A percentile compares a stretch with the other conserved stretches of the same genome.
Conservation (phyloP, 1,140 invertebrate genomes). For the Muscidifurax raptorellus region DNA sequence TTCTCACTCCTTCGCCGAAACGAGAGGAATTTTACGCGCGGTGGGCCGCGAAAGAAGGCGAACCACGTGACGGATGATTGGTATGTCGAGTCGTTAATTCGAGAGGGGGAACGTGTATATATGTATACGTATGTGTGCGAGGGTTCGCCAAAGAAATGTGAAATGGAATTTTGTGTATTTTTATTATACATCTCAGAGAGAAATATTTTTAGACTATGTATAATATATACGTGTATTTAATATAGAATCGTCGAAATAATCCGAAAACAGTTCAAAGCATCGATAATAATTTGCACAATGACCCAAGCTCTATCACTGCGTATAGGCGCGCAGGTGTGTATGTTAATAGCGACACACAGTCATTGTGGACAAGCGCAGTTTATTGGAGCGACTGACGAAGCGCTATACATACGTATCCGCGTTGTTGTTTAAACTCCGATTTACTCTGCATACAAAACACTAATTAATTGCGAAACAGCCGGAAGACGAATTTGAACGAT, state of each 20-base stretch:
- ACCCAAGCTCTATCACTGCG: neutral
- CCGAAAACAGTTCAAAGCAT: too few relatives aligned
- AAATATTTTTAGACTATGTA: too few relatives aligned
- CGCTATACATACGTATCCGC: neutral
- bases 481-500: neutral
- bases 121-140: too few relatives aligned
- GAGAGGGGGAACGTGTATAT: neutral
- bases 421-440: neutral
- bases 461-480: constrained; percentile 6
- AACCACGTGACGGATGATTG: neutral
- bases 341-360: neutral
- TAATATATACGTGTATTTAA: too few relatives aligned
- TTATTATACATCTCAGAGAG: too few relatives aligned
- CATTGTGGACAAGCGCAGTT: neutral
- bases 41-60: neutral
- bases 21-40: neutral
- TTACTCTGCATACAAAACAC: constrained; percentile 1
- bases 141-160: too few relatives aligned
- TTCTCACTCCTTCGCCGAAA: neutral
- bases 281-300: neutral
- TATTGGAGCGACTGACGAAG: neutral
- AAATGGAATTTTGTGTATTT: too few relatives aligned
- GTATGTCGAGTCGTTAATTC: neutral
- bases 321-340: neutral
- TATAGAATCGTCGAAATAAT: too few relatives aligned